phyloP scores from a whole-genome alignment of 2,797 vertebrate genomes.

The Iguana delicatissima region DNA sequence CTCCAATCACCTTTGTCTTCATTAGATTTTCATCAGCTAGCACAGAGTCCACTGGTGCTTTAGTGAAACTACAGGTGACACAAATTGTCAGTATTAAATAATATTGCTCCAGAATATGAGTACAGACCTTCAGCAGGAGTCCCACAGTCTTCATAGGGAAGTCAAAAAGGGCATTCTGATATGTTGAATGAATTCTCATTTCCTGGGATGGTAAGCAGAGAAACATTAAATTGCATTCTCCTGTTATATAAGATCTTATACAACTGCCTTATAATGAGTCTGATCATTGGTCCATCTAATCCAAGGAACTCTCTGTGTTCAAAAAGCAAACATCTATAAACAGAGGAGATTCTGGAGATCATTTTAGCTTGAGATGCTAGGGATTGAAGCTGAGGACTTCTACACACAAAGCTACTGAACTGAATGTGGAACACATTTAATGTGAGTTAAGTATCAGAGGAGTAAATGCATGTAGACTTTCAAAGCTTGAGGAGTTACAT shows the following conservation, averaged over 20 bases:
- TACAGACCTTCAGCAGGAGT: not conserved
- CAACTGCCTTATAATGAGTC: not conserved
- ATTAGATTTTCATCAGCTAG: conserved; percentile 47
- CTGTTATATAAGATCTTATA: not conserved
- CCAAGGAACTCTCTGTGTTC: not conserved
- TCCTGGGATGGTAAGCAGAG: not conserved
- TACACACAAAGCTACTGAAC: not conserved
- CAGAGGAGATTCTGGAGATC: not conserved
- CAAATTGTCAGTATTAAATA: conserved; percentile 28
- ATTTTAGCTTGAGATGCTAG: not conserved
- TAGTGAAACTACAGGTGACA: conserved; percentile 23
- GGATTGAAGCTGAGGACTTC: not conserved
- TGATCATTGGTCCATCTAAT: not conserved
- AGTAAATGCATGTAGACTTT: not conserved
- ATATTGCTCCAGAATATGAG: not conserved
- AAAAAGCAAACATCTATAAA: not conserved
- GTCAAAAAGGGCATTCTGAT: not conserved
- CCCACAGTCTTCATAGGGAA: not conserved
- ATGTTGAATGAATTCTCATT: not conserved
- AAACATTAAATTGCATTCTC: not conserved
- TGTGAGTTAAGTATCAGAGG: not conserved
- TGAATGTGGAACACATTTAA: not conserved
- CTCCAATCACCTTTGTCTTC: conserved; percentile 21
- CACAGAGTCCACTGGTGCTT: not conserved
- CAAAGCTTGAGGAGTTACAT: not conserved